A percentile compares a stretch with the other conserved stretches of the same genome.
These are phyloP conservation scores for Xiphophorus birchmanni DNA, from an alignment of 2,797 vertebrate genomes.

Conservation along the genomic window DNA sequence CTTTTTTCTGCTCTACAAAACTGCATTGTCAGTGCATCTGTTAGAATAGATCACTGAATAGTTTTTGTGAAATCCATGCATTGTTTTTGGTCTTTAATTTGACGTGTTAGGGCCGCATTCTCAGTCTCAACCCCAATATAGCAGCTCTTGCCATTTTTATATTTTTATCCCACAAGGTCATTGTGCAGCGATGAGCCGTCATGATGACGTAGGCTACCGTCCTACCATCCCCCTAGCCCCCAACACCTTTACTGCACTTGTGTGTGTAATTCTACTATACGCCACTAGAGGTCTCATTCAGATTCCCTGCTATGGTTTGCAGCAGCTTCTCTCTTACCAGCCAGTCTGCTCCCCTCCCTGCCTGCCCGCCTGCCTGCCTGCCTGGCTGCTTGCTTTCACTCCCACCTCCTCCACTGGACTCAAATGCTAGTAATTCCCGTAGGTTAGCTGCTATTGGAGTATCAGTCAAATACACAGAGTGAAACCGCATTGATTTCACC, in stretches of 20 bases:
- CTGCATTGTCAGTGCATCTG: not conserved
- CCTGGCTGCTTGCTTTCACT: constrained; percentile 36
- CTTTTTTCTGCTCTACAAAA: not conserved
- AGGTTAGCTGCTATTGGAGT: constrained; percentile 57
- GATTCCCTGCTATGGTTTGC: constrained; percentile 21
- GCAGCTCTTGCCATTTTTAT: constrained; percentile 35
- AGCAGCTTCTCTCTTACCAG: constrained; percentile 30
- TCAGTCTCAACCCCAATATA: constrained; percentile 7
- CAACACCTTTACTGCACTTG: constrained; percentile 43
- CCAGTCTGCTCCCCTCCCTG: constrained; percentile 17
- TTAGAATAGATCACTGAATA: not conserved
- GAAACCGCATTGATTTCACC: constrained; percentile 43
- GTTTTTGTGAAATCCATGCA: not conserved
- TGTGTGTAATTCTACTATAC: constrained; percentile 39
- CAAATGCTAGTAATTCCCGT: constrained; percentile 72
- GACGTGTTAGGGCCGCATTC: not conserved
- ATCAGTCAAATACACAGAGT: constrained; percentile 43
- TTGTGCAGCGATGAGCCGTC: constrained; percentile 58
- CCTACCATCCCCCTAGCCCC: constrained; percentile 16
- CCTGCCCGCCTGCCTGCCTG: constrained; percentile 5
- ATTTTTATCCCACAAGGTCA: constrained; percentile 77
- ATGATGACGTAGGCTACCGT: constrained; percentile 53
- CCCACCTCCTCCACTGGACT: constrained; percentile 56
- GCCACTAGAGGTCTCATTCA: constrained; percentile 64
- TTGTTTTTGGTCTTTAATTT: not conserved